Evolutionary conservation across 2,888 invertebrate genomes (phyloP).

Genomic region (Cryptocephalus primarius): DNA sequence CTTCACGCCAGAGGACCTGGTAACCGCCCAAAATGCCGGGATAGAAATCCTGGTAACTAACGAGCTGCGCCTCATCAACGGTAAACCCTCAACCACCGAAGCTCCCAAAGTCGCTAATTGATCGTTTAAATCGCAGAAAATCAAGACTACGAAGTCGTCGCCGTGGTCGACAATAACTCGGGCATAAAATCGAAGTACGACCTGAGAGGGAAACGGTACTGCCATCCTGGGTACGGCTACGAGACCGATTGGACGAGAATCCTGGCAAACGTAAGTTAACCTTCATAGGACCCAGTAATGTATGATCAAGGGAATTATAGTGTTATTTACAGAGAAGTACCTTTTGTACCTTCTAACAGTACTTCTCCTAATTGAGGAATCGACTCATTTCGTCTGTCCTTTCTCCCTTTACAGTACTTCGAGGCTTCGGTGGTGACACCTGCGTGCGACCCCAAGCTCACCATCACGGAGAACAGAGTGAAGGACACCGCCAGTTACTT

Average conservation of each 20-base stretch:
- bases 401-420: slow-evolving; percentile 55
- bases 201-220: slow-evolving; percentile 59
- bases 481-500: slow-evolving; percentile 66
- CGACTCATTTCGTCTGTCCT: too few relatives aligned
- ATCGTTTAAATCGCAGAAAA: slow-evolving; percentile 29
- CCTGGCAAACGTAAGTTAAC: slow-evolving; percentile 53
- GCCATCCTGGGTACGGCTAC: slow-evolving; percentile 72
- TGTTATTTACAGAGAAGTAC: too few relatives aligned
- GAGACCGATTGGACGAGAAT: slow-evolving; percentile 66
- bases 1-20: slow-evolving; percentile 74
- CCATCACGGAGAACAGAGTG: slow-evolving; percentile 66
- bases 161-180: slow-evolving; percentile 50
- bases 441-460: slow-evolving; percentile 56
- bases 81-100: slow-evolving; percentile 28
- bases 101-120: slow-evolving; percentile 2
- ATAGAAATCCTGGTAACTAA: slow-evolving; percentile 60
- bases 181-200: slow-evolving; percentile 49
- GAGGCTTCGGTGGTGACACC: slow-evolving; percentile 61
- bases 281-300: too few relatives aligned
- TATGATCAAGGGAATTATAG: too few relatives aligned
- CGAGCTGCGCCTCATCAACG: slow-evolving; percentile 48
- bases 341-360: too few relatives aligned
- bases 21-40: slow-evolving; percentile 58
- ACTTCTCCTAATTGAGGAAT: too few relatives aligned
- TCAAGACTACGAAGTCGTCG: slow-evolving; percentile 53